A percentile compares a stretch with the other conserved stretches of the same genome.
Conservation (phyloP, 1,140 invertebrate genomes). For the Leptinotarsa defecta region DNA sequence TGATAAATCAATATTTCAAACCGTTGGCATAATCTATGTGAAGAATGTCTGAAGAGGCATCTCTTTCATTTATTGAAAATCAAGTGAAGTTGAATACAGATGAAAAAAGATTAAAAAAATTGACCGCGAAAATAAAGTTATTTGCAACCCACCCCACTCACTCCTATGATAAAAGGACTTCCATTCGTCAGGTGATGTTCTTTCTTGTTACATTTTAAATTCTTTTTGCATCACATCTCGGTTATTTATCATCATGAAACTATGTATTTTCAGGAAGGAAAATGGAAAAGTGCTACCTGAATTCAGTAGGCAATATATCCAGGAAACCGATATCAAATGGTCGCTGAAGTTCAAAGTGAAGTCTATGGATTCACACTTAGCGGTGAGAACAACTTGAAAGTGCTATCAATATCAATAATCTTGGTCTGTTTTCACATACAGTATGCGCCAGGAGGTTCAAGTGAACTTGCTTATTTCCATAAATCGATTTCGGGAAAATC, state of each 20-base stretch:
- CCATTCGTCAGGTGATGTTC: neutral
- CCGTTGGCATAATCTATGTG: no score
- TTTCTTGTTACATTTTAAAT: neutral
- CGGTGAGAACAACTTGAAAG: constrained; percentile 52
- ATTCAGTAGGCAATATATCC: constrained; percentile 61
- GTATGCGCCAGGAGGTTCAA: no score
- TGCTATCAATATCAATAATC: constrained; percentile 19
- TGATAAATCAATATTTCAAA: no score
- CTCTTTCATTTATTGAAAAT: no score
- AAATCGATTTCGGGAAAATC: no score
- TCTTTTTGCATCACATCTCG: neutral
- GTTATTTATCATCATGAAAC: neutral
- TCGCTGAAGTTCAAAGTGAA: constrained; percentile 62
- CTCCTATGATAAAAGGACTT: neutral
- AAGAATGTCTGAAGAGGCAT: no score
- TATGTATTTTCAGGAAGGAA: neutral
- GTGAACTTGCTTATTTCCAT: no score
- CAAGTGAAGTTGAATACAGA: no score
- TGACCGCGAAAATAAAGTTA: no score
- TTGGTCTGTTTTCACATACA: no score
- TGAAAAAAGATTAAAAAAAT: no score
- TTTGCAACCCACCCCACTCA: neutral
- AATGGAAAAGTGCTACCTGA: neutral
- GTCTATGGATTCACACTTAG: constrained; percentile 56
- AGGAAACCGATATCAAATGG: constrained; percentile 68